These are phyloP conservation scores for Drepana falcataria DNA, from an alignment of 2,888 invertebrate species.

Conservation along the genomic window DNA sequence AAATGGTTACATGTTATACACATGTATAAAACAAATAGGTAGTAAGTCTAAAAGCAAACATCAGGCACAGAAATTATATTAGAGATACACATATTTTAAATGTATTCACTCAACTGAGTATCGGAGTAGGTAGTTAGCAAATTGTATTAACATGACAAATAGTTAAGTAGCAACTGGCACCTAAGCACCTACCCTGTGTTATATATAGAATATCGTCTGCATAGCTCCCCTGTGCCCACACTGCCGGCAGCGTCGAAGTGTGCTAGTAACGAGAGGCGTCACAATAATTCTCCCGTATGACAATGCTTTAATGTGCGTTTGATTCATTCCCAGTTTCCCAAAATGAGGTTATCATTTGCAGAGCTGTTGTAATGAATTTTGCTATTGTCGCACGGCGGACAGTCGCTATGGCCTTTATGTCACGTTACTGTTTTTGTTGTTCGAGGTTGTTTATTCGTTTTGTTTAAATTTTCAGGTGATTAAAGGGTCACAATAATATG, in stretches of 20 bases:
- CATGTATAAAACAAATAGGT: too few relatives aligned
- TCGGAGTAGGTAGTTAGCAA: too few relatives aligned
- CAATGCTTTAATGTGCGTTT: constrained; percentile 76
- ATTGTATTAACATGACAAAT: too few relatives aligned
- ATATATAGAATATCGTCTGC: constrained; percentile 20
- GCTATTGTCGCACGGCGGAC: constrained; percentile 48
- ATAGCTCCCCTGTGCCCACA: constrained; percentile 18
- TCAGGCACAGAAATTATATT: too few relatives aligned
- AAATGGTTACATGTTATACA: too few relatives aligned
- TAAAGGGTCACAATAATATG: too few relatives aligned
- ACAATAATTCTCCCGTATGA: constrained; percentile 76
- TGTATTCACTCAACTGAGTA: too few relatives aligned
- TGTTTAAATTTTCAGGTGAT: background rate
- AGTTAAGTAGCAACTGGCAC: too few relatives aligned
- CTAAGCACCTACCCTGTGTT: background rate
- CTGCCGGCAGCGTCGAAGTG: constrained; percentile 61
- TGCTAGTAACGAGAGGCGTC: constrained; percentile 71
- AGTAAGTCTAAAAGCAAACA: too few relatives aligned
- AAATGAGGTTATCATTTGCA: constrained; percentile 77
- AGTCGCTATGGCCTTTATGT: constrained; percentile 26
- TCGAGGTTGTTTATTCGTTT: constrained; percentile 7
- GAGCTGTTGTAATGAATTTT: constrained; percentile 65
- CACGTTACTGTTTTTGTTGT: constrained; percentile 16
- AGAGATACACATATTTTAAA: too few relatives aligned
- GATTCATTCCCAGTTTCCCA: constrained; percentile 68